Evolutionary conservation across 2,888 invertebrate species (phyloP).

Genomic region (Caenorhabditis imperialis): DNA sequence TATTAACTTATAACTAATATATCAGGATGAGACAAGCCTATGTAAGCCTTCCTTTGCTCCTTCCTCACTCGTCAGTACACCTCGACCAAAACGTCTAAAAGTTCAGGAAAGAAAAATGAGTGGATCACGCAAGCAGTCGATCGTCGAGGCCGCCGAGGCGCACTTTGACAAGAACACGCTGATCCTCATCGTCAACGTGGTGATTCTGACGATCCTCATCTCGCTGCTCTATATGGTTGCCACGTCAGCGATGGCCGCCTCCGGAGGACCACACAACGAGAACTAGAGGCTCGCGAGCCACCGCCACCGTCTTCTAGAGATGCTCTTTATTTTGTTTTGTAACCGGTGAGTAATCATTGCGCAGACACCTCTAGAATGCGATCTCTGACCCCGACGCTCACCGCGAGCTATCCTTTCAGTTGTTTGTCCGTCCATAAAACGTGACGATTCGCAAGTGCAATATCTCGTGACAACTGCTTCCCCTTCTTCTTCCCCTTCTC

Average conservation of each 20-base stretch:
- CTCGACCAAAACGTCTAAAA: background rate
- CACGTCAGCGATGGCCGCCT: constrained; percentile 74
- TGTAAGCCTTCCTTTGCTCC: constrained; percentile 5
- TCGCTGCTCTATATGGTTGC: constrained; percentile 75
- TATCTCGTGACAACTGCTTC: constrained; percentile 27
- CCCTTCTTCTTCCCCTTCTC: background rate
- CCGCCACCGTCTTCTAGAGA: background rate
- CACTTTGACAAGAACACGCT: constrained; percentile 73
- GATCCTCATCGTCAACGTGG: constrained; percentile 71
- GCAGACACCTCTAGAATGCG: no score
- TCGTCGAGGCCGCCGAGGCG: constrained; percentile 73
- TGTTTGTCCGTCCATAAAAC: constrained; percentile 47
- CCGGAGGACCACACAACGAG: constrained; percentile 64
- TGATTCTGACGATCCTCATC: constrained; percentile 72
- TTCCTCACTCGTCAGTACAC: background rate
- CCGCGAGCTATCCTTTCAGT: background rate
- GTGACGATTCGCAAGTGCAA: constrained; percentile 50
- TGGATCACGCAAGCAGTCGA: constrained; percentile 66
- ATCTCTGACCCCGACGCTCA: background rate
- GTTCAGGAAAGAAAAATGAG: constrained; percentile 39
- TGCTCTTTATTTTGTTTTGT: constrained; percentile 27
- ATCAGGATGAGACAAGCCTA: constrained; percentile 14
- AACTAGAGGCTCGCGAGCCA: constrained; percentile 41
- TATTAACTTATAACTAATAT: background rate
- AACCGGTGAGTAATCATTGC: constrained; percentile 33